Evolutionary conservation across 2,113 vertebrate species (phyloP).

Genomic region (Peromyscus californicus): DNA sequence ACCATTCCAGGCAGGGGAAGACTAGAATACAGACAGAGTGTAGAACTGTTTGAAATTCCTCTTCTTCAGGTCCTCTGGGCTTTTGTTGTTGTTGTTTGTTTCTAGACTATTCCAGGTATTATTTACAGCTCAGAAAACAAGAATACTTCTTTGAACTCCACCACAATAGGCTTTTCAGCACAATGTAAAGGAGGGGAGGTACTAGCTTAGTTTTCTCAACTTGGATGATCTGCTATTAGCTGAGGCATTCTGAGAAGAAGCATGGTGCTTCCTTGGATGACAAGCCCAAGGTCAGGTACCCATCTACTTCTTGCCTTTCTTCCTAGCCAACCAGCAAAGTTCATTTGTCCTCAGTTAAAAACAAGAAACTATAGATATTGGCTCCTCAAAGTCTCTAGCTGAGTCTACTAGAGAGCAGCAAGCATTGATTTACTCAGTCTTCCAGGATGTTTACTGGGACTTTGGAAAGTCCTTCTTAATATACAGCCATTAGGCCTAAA

Average conservation of each 20-base stretch:
- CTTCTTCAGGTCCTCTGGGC: background rate
- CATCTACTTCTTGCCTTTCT: constrained; percentile 2
- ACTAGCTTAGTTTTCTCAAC: background rate
- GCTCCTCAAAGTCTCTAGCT: background rate
- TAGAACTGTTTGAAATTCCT: background rate
- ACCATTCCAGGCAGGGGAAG: too few relatives aligned
- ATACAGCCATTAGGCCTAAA: background rate
- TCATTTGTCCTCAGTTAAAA: background rate
- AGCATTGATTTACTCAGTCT: background rate
- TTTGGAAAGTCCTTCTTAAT: constrained; percentile 33
- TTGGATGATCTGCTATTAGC: background rate
- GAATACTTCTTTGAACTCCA: background rate
- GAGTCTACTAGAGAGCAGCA: background rate
- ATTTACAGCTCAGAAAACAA: background rate
- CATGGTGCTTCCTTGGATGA: background rate
- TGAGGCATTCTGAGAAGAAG: background rate
- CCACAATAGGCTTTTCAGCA: background rate
- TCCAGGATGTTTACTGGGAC: background rate
- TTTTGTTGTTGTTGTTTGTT: background rate
- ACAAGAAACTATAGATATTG: background rate
- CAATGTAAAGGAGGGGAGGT: background rate
- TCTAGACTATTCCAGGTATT: background rate
- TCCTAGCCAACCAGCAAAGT: background rate
- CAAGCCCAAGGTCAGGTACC: background rate
- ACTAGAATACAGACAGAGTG: background rate